Base-by-base conservation (phyloP, 37 sponge, comb jelly and placozoan genomes). In the Beroe forskalii region DNA sequence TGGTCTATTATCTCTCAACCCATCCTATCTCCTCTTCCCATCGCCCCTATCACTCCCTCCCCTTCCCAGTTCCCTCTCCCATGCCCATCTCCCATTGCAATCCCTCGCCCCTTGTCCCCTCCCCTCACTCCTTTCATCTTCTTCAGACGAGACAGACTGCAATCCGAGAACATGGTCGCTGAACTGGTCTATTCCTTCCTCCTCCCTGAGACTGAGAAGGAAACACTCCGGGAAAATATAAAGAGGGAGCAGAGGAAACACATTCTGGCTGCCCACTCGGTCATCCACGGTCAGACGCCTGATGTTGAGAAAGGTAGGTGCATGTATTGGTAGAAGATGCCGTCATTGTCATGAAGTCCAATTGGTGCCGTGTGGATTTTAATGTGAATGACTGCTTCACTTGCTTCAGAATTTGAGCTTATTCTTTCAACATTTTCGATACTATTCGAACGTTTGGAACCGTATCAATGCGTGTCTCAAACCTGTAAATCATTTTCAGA, bases 171-270 rank as follows among this genome's bases (percentile, higher is more conserved):
- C 55, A 80, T 96, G 91, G 96, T 95, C 0, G 94, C 98, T 43
- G 96, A 97, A 63, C 76, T 97, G 90, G 95, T 97, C 43, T 75
- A 95, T 89, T 66, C 94, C 17, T 97, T 97, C 93, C 94, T 97
- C n/a, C 93, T 97, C 0, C 98, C 98, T 23, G 98, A 97, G 67
- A 94, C 95, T 31, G 95, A 97, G 92, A 97, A 94, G 66, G 90
- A 93, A 62, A 94, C 94, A 25, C 86, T 91, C 23, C 67, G 96
- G 92, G 92, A 94, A 32, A 94, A 90, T 91, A 94, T 96, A 91
- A 67, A 48, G 91, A 22, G 36, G 8, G 48, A 41, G 37, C 91
- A 90, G 91, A 76, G 93, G 35, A 86, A 72, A 23, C 94, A 95
- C 67, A 44, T 95, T 31, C 61, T 97, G 36, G 98, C 98, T 30